phyloP scores from a whole-genome alignment of 2,797 vertebrate genomes.

The Carapus acus region DNA sequence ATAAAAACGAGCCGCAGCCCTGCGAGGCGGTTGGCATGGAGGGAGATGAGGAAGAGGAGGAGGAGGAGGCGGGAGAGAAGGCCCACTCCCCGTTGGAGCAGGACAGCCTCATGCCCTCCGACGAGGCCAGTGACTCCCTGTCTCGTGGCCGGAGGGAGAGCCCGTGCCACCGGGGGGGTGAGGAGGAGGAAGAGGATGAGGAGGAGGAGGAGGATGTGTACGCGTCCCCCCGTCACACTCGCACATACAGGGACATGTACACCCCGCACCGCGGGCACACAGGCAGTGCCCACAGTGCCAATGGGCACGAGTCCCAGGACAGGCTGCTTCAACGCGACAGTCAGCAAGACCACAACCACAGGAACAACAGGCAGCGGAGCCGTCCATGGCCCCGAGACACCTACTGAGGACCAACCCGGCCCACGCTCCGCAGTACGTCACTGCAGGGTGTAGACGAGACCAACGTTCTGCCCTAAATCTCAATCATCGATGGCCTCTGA shows the following conservation, averaged over 20 bases:
- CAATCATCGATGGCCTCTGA: slow-evolving; percentile 10
- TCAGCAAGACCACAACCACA: slow-evolving; percentile 85
- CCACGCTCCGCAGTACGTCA: too few relatives aligned
- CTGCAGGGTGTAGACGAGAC: not conserved
- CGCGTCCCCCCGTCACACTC: slow-evolving; percentile 65
- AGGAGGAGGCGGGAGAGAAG: slow-evolving; percentile 71
- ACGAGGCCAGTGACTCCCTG: slow-evolving; percentile 86
- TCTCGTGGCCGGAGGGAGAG: slow-evolving; percentile 79
- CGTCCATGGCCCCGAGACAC: slow-evolving; percentile 92
- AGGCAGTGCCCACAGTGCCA: slow-evolving; percentile 78
- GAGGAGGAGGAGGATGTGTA: slow-evolving; percentile 61
- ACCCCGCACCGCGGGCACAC: slow-evolving; percentile 82
- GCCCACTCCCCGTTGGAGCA: slow-evolving; percentile 86
- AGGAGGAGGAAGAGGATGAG: slow-evolving; percentile 70
- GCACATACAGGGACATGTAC: slow-evolving; percentile 86
- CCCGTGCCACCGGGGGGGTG: slow-evolving; percentile 76
- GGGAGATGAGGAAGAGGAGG: slow-evolving; percentile 66
- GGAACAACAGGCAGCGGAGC: slow-evolving; percentile 88
- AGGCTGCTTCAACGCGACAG: slow-evolving; percentile 79
- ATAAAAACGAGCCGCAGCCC: slow-evolving; percentile 79
- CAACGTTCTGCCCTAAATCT: slow-evolving; percentile 1
- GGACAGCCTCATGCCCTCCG: slow-evolving; percentile 93
- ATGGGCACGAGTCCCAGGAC: slow-evolving; percentile 84
- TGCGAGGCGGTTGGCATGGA: slow-evolving; percentile 53
- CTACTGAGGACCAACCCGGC: slow-evolving; percentile 71